These are phyloP conservation scores for Pitta sordida DNA, from an alignment of 2,113 vertebrate genomes.

Conservation along the genomic window DNA sequence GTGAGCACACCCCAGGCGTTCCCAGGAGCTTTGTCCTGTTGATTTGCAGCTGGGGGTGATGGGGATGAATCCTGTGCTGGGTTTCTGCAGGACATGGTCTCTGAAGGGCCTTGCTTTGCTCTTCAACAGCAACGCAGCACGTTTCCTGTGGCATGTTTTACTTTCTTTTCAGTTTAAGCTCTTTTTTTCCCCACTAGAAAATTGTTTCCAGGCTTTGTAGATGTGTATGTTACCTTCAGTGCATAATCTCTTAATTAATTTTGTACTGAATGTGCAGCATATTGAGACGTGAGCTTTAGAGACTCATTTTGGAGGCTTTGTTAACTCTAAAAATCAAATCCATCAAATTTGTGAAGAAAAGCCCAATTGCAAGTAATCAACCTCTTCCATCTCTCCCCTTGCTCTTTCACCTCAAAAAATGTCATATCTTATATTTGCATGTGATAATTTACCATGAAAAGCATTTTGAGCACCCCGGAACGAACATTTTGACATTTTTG, in stretches of 20 bases:
- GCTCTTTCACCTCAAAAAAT: slow-evolving; percentile 7
- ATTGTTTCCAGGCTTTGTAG: neutral
- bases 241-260: slow-evolving; percentile 27
- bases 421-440: neutral
- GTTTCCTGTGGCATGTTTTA: neutral
- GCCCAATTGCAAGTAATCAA: neutral
- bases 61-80: neutral
- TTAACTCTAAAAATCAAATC: slow-evolving; percentile 5
- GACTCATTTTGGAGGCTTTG: neutral
- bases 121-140: neutral
- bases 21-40: neutral
- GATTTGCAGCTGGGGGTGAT: neutral
- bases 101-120: neutral
- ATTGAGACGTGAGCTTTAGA: slow-evolving; percentile 10
- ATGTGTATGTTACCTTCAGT: slow-evolving; percentile 20
- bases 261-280: neutral
- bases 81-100: neutral
- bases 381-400: neutral
- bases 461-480: slow-evolving; percentile 13
- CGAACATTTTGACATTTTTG: slow-evolving; percentile 28
- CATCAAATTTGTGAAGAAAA: slow-evolving; percentile 5
- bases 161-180: neutral
- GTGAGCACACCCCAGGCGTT: accelerated
- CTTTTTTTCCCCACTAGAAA: neutral
- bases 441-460: slow-evolving; percentile 30